Conservation (phyloP, 2,888 invertebrate species). For the Clanis bilineata region DNA sequence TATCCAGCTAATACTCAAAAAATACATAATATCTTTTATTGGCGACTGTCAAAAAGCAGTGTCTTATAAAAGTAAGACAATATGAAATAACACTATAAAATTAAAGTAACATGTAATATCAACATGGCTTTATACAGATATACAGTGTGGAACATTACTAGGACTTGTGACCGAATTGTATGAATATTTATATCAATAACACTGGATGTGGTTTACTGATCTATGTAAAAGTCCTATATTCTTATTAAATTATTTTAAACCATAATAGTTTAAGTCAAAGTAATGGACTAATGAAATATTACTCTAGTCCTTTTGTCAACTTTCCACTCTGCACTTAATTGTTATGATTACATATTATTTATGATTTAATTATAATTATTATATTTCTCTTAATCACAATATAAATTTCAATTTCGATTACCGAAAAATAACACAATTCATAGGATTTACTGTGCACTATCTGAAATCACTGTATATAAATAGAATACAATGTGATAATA, state of each 20-base stretch:
- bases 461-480: slow-evolving; percentile 61
- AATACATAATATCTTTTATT: slow-evolving; percentile 40
- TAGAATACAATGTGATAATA: slow-evolving; percentile 59
- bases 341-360: slow-evolving; percentile 8
- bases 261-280: too few species aligned
- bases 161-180: slow-evolving; percentile 13
- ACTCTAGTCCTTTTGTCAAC: not conserved
- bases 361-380: slow-evolving; percentile 4
- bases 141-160: slow-evolving; percentile 41
- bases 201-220: not conserved
- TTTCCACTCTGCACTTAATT: slow-evolving; percentile 11
- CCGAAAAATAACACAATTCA: slow-evolving; percentile 55
- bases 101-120: slow-evolving; percentile 45
- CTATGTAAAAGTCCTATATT: not conserved
- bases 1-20: slow-evolving; percentile 20
- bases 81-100: slow-evolving; percentile 44
- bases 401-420: slow-evolving; percentile 52
- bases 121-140: slow-evolving; percentile 46
- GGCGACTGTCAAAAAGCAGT: slow-evolving; percentile 44
- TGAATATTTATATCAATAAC: not conserved
- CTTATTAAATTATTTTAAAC: not conserved
- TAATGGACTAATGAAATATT: not conserved
- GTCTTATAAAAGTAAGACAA: slow-evolving; percentile 47
- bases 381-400: slow-evolving; percentile 35
- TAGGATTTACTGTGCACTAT: slow-evolving; percentile 63